These are phyloP conservation scores for Crotalus tigris DNA, from an alignment of 2,113 vertebrate genomes.

Conservation along the genomic window DNA sequence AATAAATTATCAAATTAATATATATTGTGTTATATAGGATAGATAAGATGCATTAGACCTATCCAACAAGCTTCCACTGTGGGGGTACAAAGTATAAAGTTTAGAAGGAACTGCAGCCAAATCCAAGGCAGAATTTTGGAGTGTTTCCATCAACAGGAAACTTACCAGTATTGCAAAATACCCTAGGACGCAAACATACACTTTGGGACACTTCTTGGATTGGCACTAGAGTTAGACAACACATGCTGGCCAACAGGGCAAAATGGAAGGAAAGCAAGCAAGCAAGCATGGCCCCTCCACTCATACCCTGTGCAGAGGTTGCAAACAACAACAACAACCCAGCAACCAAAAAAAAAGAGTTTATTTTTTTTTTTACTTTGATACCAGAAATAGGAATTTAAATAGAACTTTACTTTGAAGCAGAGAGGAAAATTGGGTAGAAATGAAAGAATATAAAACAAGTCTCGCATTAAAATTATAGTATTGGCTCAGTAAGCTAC, in stretches of 20 bases:
- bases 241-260: constrained; percentile 22
- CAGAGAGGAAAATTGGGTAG: not conserved
- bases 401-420: not conserved
- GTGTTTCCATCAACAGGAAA: constrained; percentile 15
- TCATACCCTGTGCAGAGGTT: constrained; percentile 58
- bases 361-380: constrained; percentile 22
- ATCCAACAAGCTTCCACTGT: constrained; percentile 33
- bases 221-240: constrained; percentile 44
- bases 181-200: constrained; percentile 3
- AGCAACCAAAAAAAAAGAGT: not conserved
- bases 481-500: constrained; percentile 14
- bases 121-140: constrained; percentile 39
- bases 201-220: constrained; percentile 34
- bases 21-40: not conserved
- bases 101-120: constrained; percentile 36
- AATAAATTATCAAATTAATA: rapidly evolving
- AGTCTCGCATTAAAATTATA: not conserved
- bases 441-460: not conserved
- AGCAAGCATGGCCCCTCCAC: constrained; percentile 39
- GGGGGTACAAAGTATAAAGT: constrained; percentile 53
- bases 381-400: not conserved
- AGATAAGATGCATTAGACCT: not conserved
- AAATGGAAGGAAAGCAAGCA: not conserved
- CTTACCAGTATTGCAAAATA: constrained; percentile 58
- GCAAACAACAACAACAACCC: constrained; percentile 15